These are phyloP conservation scores for Drosophila eohydei DNA, from an alignment of 2,888 invertebrate species.

Conservation along the genomic window DNA sequence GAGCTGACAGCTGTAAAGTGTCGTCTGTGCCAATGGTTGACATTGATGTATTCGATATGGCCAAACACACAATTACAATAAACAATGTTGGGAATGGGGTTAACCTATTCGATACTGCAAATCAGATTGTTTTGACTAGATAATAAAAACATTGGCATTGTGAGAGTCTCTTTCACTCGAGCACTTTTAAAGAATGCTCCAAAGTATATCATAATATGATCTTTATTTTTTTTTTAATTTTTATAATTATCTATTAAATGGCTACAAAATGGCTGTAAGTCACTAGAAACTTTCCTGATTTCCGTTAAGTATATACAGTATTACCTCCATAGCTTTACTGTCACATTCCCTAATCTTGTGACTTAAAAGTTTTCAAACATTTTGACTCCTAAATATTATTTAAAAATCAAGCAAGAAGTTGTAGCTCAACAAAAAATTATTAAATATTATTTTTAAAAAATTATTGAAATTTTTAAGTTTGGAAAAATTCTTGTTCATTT, in stretches of 20 bases:
- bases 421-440: no score
- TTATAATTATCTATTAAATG: not conserved
- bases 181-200: not conserved
- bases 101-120: slow-evolving; percentile 6
- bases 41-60: slow-evolving; percentile 70
- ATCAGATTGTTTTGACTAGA: slow-evolving; percentile 15
- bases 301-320: not conserved
- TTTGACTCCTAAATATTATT: not conserved
- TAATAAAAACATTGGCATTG: not conserved
- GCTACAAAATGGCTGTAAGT: not conserved
- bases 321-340: not conserved
- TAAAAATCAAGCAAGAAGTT: not conserved
- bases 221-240: not conserved
- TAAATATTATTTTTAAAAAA: no score
- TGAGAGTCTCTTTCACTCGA: not conserved
- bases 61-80: slow-evolving; percentile 61
- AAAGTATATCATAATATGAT: not conserved
- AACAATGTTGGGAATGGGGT: slow-evolving; percentile 57
- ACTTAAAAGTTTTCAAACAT: not conserved
- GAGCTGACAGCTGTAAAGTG: slow-evolving; percentile 74
- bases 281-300: not conserved
- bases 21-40: slow-evolving; percentile 65
- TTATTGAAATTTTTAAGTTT: no score
- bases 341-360: not conserved
- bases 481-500: no score